Evolutionary conservation across 2,888 invertebrate species (phyloP), one percentile per base, ranked within the genome.

Genomic region (Trissolcus japonicus): DNA sequence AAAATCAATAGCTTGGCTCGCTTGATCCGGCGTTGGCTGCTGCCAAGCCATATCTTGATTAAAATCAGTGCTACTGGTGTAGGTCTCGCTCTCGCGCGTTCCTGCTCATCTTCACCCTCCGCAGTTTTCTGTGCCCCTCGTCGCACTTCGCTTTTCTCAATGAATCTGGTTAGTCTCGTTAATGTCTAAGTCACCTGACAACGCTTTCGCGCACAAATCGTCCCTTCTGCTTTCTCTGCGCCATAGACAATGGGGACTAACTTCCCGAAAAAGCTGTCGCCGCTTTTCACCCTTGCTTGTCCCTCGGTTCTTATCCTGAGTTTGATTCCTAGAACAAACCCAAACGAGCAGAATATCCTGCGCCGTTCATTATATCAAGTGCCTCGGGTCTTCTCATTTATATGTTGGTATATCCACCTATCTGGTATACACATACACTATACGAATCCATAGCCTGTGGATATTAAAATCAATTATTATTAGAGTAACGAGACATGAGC

Each of bases 1-100:
- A 86, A 88, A 88, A 88, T 88, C 88, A 87, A 88, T 88, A 88
- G 85, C 83, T 79, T 84, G 85, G 83, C 84, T 86, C 86, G 82
- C 85, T 86, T 85, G 86, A 87, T 88, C 87, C 83, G 83, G 79
- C 81, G 82, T 82, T 82, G 81, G 84, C 83, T 85, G 83, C 86
- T 85, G 87, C 86, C 87, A 86, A 83, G 83, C 87, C 87, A 88
- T 88, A 88, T 88, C 88, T 88, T 88, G 88, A 88, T 88, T 88
- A 88, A 88, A 88, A 88, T 88, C 88, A 87, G 86, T 85, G 83
- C 86, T 83, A 80, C 80, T 72, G 82, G 79, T 35, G 35, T 79
- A 79, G 82, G 81, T 80, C 80, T 77, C 79, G 79, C 73, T 77
- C 76, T 79, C 78, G 79, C 76, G 55, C 76, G 63, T 67, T 69